phyloP scores from a whole-genome alignment of 1,140 invertebrate species.

The Eciton burchellii region DNA sequence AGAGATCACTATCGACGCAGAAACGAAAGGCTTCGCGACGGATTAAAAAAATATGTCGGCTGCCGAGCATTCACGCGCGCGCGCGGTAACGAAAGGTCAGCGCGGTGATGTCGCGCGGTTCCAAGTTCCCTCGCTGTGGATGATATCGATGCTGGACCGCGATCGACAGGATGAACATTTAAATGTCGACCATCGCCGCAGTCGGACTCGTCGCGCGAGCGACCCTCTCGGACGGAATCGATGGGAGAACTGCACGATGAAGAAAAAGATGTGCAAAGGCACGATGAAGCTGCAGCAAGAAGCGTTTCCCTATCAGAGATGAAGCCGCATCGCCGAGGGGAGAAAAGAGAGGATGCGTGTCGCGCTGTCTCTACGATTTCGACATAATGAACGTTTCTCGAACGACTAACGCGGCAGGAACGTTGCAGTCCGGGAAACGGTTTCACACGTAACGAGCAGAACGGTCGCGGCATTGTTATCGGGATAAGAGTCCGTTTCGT shows the following conservation, averaged over 20 bases:
- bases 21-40: constrained; percentile 50
- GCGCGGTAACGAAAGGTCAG: constrained; percentile 36
- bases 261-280: too few species aligned
- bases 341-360: too few species aligned
- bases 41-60: constrained; percentile 22
- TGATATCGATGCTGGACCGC: constrained; percentile 24
- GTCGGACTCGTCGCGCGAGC: too few species aligned
- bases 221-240: too few species aligned
- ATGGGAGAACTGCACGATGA: too few species aligned
- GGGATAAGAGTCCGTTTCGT: constrained; percentile 43
- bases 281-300: too few species aligned
- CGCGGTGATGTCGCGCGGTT: constrained; percentile 24
- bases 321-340: too few species aligned
- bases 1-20: constrained; percentile 27
- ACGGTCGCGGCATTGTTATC: constrained; percentile 47
- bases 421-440: neutral
- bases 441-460: constrained; percentile 47
- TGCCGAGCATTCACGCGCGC: constrained; percentile 5
- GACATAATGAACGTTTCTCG: constrained; percentile 27
- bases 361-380: neutral
- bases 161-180: constrained; percentile 39
- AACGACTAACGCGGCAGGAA: neutral
- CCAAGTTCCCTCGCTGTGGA: constrained; percentile 32
- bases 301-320: too few species aligned
- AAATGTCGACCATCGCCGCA: constrained; percentile 23